Percentiles rank a stretch among this genome's conserved stretches.
phyloP scores from a whole-genome alignment of 2,113 vertebrate genomes.

The Corythoichthys intestinalis region DNA sequence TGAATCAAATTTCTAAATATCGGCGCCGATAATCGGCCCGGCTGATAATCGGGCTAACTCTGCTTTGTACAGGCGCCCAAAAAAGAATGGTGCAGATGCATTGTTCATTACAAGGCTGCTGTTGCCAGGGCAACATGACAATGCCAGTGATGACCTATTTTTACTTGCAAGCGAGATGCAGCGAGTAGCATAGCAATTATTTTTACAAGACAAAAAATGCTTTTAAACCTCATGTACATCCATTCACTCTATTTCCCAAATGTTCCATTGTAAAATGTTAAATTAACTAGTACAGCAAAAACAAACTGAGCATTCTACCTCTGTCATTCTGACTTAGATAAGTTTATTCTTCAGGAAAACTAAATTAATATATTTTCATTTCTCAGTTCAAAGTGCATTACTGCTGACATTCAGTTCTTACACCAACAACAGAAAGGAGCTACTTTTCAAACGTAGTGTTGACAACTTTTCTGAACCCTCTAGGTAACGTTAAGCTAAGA shows the following conservation, averaged over 20 bases:
- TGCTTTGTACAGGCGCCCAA: not conserved
- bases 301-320: too few relatives aligned
- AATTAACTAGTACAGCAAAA: too few relatives aligned
- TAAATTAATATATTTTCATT: not conserved
- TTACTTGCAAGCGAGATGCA: conserved; percentile 9
- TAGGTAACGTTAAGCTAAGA: not conserved
- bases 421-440: too few relatives aligned
- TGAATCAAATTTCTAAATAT: too few relatives aligned
- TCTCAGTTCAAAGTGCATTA: too few relatives aligned
- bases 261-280: too few relatives aligned
- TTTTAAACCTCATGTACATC: too few relatives aligned
- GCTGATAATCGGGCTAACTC: not conserved
- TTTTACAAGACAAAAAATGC: too few relatives aligned
- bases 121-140: conserved; percentile 37
- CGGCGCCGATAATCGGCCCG: too few relatives aligned
- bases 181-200: not conserved
- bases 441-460: not conserved
- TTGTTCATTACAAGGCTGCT: conserved; percentile 13
- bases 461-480: not conserved
- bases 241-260: too few relatives aligned
- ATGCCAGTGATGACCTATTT: conserved; percentile 26
- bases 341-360: not conserved
- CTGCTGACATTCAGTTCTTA: too few relatives aligned
- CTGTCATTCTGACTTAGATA: too few relatives aligned
- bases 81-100: not conserved